Conservation (phyloP, 2,797 vertebrate species). For the Botia kubotai region DNA sequence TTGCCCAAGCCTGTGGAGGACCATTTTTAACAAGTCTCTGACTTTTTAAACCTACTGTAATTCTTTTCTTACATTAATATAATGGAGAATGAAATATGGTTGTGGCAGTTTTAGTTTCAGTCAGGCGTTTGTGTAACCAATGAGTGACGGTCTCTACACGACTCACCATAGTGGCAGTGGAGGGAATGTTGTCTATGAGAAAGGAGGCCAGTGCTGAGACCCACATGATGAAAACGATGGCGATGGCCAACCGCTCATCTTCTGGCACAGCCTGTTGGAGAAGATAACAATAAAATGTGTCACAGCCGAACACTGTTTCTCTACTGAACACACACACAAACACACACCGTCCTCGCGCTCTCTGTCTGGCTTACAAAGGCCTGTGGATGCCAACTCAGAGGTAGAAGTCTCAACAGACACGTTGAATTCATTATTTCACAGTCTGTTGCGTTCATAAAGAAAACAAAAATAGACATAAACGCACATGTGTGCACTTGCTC, state of each 20-base stretch:
- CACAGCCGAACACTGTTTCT: conserved; percentile 11
- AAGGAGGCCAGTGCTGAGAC: conserved; percentile 93
- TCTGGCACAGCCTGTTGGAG: conserved; percentile 89
- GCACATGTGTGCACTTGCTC: conserved; percentile 11
- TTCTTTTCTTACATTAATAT: neutral
- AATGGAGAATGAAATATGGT: neutral
- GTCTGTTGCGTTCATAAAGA: conserved; percentile 35
- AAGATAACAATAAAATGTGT: conserved; percentile 58
- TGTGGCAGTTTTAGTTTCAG: conserved; percentile 1
- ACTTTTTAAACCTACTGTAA: no score
- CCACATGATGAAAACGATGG: conserved; percentile 94
- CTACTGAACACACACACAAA: conserved; percentile 26
- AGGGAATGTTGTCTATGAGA: conserved; percentile 97
- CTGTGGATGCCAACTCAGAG: conserved; percentile 42
- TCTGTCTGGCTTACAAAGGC: conserved; percentile 26
- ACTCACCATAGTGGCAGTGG: conserved; percentile 95
- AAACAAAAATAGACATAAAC: conserved; percentile 11
- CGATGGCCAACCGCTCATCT: conserved; percentile 87
- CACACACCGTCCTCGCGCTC: neutral
- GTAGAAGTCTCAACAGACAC: conserved; percentile 45
- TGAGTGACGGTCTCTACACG: neutral
- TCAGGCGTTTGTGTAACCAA: conserved; percentile 4
- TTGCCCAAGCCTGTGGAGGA: no score
- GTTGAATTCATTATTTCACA: conserved; percentile 51
- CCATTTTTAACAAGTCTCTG: no score